phyloP scores from a whole-genome alignment of 64 coral and sea anemone genomes.

The Trachythela sp. region DNA sequence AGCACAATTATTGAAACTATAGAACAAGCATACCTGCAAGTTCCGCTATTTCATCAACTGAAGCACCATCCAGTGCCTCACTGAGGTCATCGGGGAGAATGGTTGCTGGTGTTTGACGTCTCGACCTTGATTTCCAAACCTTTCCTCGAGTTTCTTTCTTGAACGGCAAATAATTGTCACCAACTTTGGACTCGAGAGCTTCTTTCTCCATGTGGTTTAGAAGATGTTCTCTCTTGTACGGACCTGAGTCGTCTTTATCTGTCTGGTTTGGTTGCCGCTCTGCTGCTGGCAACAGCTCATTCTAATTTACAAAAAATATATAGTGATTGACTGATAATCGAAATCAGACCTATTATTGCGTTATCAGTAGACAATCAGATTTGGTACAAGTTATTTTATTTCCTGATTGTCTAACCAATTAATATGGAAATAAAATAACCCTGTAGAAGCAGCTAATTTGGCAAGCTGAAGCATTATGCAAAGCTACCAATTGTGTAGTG shows the following conservation, averaged over 20 bases:
- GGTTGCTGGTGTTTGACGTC: conserved; percentile 43
- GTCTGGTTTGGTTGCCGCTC: conserved; percentile 74
- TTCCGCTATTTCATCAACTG: conserved; percentile 79
- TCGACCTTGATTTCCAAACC: conserved; percentile 67
- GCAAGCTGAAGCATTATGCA: too few species aligned
- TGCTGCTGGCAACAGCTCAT: conserved; percentile 63
- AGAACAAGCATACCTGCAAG: conserved; percentile 61
- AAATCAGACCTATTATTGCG: not conserved
- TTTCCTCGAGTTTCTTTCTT: conserved; percentile 97
- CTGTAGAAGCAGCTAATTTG: too few species aligned
- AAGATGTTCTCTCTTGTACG: conserved; percentile 68
- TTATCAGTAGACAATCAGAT: too few species aligned
- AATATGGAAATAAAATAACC: too few species aligned
- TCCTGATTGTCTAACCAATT: too few species aligned
- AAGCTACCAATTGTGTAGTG: too few species aligned
- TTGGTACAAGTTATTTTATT: too few species aligned
- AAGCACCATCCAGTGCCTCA: conserved; percentile 84
- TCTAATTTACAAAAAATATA: conserved; percentile 38
- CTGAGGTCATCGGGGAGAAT: conserved; percentile 85
- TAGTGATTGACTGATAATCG: not conserved
- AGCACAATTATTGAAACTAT: too few species aligned
- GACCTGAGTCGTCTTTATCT: conserved; percentile 61
- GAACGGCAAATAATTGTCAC: conserved; percentile 77
- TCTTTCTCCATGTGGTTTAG: conserved; percentile 73
- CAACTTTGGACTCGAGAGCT: conserved; percentile 67